A percentile compares a stretch with the other conserved stretches of the same genome.
phyloP scores from a whole-genome alignment of 2,888 invertebrate species.

The Ametastegia equiseti region DNA sequence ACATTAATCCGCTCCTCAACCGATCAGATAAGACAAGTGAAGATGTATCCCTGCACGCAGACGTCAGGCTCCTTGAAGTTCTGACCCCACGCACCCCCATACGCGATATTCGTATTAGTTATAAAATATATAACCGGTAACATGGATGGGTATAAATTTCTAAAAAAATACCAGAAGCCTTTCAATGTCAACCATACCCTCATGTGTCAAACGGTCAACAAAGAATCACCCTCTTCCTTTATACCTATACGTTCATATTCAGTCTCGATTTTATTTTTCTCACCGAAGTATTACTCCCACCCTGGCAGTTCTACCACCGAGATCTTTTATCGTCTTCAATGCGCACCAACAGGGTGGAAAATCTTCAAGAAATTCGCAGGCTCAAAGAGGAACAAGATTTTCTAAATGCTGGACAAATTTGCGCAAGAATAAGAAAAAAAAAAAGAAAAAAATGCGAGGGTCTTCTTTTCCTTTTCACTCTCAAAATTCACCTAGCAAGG shows the following conservation, averaged over 20 bases:
- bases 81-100: background rate
- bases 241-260: background rate
- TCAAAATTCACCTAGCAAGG: no score
- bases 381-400: no score
- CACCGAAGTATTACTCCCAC: background rate
- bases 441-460: no score
- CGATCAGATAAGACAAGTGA: conserved; percentile 47
- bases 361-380: no score
- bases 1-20: conserved; percentile 26
- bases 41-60: conserved; percentile 4
- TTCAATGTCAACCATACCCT: conserved; percentile 38
- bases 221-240: conserved; percentile 16
- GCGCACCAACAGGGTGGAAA: background rate
- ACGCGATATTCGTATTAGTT: background rate
- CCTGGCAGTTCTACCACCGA: background rate
- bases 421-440: no score
- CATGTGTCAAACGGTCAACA: conserved; percentile 40
- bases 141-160: conserved; percentile 9
- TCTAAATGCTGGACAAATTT: no score
- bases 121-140: background rate
- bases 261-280: background rate
- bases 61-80: background rate
- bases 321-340: background rate
- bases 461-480: no score
- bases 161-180: conserved; percentile 41